A percentile compares a stretch with the other conserved stretches of the same genome.
Evolutionary conservation across 2,888 invertebrate species (phyloP).

Genomic region (Drosophila silvestris): DNA sequence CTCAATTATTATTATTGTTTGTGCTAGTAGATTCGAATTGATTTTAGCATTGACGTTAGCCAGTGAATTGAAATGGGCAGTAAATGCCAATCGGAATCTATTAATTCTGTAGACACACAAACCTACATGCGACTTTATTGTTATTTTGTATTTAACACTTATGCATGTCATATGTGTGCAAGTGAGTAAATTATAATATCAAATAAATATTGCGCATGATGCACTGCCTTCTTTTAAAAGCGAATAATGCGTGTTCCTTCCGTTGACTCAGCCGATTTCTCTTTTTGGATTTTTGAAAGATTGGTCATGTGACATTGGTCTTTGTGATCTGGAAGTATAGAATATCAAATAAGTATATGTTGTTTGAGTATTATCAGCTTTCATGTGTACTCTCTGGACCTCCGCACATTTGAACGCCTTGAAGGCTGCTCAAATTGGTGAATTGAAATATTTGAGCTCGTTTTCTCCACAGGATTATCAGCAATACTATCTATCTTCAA

Average conservation of each 20-base stretch:
- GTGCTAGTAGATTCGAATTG: conserved; percentile 43
- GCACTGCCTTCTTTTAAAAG: background rate
- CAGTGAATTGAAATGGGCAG: conserved; percentile 54
- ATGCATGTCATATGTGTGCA: background rate
- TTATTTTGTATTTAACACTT: too few relatives aligned
- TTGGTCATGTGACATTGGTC: too few relatives aligned
- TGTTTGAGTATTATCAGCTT: background rate
- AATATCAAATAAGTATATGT: background rate
- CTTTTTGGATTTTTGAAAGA: background rate
- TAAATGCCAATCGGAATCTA: conserved; percentile 27
- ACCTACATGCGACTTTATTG: background rate
- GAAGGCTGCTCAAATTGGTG: background rate
- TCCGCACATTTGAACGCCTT: background rate
- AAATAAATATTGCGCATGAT: background rate
- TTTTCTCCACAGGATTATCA: background rate
- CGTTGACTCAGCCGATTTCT: background rate
- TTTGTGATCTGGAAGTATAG: background rate
- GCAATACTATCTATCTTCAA: background rate
- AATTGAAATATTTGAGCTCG: too few relatives aligned
- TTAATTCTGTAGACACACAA: background rate
- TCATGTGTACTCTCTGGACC: background rate
- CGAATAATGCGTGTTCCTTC: background rate
- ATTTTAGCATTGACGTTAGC: conserved; percentile 42
- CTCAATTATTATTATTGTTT: conserved; percentile 78
- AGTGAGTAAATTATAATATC: background rate